A percentile compares a stretch with the other conserved stretches of the same genome.
These are phyloP conservation scores for Pseudopleuronectes americanus DNA, from an alignment of 2,797 vertebrate genomes.

Conservation along the genomic window DNA sequence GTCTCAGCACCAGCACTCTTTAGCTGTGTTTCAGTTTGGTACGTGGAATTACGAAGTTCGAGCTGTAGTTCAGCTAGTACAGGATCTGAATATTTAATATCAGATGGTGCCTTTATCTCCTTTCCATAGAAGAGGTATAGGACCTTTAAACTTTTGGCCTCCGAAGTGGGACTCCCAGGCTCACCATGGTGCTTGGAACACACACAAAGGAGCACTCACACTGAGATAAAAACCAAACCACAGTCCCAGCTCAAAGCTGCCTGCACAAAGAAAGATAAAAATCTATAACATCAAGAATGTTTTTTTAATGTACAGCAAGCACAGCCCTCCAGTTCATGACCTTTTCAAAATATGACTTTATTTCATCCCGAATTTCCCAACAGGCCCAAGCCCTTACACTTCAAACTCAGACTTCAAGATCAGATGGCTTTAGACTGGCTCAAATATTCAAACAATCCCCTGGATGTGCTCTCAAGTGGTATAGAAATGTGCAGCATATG, in stretches of 20 bases:
- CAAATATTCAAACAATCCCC: not conserved
- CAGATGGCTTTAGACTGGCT: slow-evolving; percentile 1
- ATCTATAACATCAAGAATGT: slow-evolving; percentile 5
- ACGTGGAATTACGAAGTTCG: no score
- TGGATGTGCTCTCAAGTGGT: not conserved
- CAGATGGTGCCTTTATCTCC: slow-evolving; percentile 42
- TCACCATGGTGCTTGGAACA: slow-evolving; percentile 13
- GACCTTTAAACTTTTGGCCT: slow-evolving; percentile 61
- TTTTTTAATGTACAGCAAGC: slow-evolving; percentile 14
- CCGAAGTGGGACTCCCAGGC: slow-evolving; percentile 28
- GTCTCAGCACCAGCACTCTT: no score
- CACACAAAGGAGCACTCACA: slow-evolving; percentile 25
- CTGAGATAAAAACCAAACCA: slow-evolving; percentile 17
- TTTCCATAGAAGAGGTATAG: slow-evolving; percentile 41
- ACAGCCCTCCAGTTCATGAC: not conserved
- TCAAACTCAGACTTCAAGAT: slow-evolving; percentile 19
- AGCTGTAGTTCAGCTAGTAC: not conserved
- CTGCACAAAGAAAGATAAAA: slow-evolving; percentile 9
- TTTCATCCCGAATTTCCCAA: slow-evolving; percentile 14
- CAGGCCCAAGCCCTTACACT: not conserved
- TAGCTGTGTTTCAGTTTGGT: no score
- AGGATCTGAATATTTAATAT: not conserved
- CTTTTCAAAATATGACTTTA: not conserved
- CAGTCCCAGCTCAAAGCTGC: not conserved
- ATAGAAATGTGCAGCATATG: slow-evolving; percentile 10